phyloP scores from a whole-genome alignment of 2,797 vertebrate genomes.

The Sarcophilus harrisii region DNA sequence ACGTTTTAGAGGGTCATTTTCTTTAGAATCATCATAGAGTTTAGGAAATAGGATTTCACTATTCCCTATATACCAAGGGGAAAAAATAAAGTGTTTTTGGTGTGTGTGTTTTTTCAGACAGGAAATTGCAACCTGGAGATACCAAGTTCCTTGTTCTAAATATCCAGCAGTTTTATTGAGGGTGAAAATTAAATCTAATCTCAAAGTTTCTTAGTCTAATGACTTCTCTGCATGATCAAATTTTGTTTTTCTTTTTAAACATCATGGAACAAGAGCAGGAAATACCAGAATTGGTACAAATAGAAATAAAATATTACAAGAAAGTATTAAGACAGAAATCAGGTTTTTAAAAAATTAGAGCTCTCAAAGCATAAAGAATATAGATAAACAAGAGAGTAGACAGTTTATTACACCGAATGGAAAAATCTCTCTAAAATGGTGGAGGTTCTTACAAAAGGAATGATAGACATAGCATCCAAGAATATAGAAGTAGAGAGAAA shows the following conservation, averaged over 20 bases:
- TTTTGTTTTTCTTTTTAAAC: not conserved
- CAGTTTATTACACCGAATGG: not conserved
- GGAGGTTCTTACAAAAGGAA: not conserved
- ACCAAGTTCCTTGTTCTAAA: not conserved
- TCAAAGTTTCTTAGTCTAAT: not conserved
- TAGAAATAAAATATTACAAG: not conserved
- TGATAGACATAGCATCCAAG: not conserved
- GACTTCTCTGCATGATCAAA: not conserved
- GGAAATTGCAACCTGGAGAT: not conserved
- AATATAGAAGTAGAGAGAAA: not conserved
- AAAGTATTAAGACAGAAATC: not conserved
- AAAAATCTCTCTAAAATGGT: not conserved
- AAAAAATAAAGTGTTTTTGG: not conserved
- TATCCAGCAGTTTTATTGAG: not conserved
- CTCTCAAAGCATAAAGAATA: not conserved
- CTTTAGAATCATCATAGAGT: constrained; percentile 25
- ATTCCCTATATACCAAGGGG: not conserved
- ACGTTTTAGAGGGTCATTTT: constrained; percentile 16
- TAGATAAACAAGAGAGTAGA: not conserved
- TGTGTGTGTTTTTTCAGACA: not conserved
- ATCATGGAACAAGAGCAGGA: not conserved
- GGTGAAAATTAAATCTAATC: not conserved
- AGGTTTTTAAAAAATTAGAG: not conserved
- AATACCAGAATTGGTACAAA: not conserved
- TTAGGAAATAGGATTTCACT: constrained; percentile 13